These are phyloP conservation scores for Himalopsyche phryganea DNA, from an alignment of 1,140 invertebrate species.

Conservation along the genomic window DNA sequence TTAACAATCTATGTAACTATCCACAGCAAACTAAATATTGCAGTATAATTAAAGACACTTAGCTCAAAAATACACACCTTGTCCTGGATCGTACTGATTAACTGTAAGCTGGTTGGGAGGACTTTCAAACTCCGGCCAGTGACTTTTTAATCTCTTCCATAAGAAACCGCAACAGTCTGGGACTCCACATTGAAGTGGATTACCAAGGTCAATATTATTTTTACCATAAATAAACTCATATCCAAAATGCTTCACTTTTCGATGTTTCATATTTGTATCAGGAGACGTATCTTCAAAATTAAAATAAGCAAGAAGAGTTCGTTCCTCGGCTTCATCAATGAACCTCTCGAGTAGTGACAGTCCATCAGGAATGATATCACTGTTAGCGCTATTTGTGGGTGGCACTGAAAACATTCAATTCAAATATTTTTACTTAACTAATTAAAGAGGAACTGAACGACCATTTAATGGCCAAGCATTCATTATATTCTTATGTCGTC, in stretches of 20 bases:
- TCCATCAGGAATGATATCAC: constrained; percentile 59
- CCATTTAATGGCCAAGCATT: no score
- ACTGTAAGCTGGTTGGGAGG: constrained; percentile 89
- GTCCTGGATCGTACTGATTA: constrained; percentile 87
- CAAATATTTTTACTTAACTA: no score
- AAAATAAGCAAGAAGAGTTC: constrained; percentile 59
- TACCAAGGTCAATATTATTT: constrained; percentile 79
- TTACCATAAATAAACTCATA: constrained; percentile 89
- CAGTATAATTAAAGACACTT: no score
- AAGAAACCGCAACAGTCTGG: constrained; percentile 69
- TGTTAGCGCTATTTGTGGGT: constrained; percentile 34
- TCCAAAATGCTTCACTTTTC: constrained; percentile 89
- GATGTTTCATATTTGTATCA: constrained; percentile 68
- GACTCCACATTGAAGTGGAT: constrained; percentile 65
- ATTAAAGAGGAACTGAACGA: no score
- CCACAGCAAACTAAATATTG: no score
- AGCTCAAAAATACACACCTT: constrained; percentile 73
- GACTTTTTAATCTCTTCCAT: constrained; percentile 58
- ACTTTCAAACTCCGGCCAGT: constrained; percentile 42
- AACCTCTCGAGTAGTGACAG: constrained; percentile 72
- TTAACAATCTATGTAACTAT: no score
- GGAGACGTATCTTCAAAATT: constrained; percentile 53
- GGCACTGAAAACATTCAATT: constrained; percentile 35
- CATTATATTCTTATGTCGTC: no score
- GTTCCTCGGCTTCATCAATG: constrained; percentile 70